Conservation (phyloP, 2,113 vertebrate species). For the Triplophysa dalaica region DNA sequence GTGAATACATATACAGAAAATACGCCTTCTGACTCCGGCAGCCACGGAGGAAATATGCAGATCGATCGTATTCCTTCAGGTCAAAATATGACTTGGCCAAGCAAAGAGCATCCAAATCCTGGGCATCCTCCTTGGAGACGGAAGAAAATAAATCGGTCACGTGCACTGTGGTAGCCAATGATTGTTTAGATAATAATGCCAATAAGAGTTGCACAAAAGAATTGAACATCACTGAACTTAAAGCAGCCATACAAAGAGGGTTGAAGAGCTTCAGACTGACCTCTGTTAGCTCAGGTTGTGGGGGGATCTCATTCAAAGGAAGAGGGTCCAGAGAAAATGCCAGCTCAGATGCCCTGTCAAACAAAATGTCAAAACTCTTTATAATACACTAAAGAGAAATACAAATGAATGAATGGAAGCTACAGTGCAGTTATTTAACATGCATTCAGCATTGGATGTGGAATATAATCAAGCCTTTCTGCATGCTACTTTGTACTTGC, state of each 20-base stretch:
- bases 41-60: constrained; percentile 91
- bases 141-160: not conserved
- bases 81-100: constrained; percentile 97
- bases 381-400: not conserved
- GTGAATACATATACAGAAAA: constrained; percentile 98
- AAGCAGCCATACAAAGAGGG: not conserved
- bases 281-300: constrained; percentile 81
- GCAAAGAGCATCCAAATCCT: constrained; percentile 91
- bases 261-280: constrained; percentile 67
- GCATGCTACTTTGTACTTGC: not conserved
- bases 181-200: too few species aligned
- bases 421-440: not conserved
- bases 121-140: constrained; percentile 84
- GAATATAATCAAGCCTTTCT: too few species aligned
- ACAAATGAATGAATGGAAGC: not conserved
- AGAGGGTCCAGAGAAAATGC: constrained; percentile 87
- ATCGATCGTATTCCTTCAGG: constrained; percentile 96
- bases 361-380: not conserved
- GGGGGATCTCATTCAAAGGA: constrained; percentile 82
- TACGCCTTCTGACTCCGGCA: constrained; percentile 97
- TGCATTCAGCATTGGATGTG: not conserved
- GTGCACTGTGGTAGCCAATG: not conserved
- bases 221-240: too few species aligned
- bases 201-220: too few species aligned
- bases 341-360: constrained; percentile 88